Percentiles rank a stretch among this genome's conserved stretches.
phyloP scores from a whole-genome alignment of 2,888 invertebrate species.

The Polyommatus icarus region DNA sequence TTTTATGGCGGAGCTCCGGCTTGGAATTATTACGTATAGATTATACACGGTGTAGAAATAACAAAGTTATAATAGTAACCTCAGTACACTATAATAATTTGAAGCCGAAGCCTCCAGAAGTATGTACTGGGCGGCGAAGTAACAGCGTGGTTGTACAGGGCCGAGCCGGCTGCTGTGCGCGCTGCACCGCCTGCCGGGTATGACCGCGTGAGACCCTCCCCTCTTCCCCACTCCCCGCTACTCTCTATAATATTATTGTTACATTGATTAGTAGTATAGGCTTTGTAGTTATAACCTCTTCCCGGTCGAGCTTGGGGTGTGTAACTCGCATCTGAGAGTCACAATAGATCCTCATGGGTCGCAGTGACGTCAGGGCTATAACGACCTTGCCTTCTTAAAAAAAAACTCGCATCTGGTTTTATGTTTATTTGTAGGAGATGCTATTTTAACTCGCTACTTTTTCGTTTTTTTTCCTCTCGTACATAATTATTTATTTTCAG shows the following conservation, averaged over 20 bases:
- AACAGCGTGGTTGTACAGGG: conserved; percentile 49
- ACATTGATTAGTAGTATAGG: not conserved
- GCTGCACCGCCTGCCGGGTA: conserved; percentile 74
- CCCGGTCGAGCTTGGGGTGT: not conserved
- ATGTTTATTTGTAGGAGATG: not conserved
- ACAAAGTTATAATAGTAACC: too few relatives aligned
- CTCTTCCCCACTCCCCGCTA: not conserved
- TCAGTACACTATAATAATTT: too few relatives aligned
- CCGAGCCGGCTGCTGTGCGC: conserved; percentile 72
- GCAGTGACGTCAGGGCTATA: too few relatives aligned
- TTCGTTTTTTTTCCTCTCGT: not conserved
- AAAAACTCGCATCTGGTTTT: not conserved
- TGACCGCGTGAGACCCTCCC: conserved; percentile 39
- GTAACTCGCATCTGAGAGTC: not conserved
- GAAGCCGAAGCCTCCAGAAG: too few relatives aligned
- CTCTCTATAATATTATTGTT: not conserved
- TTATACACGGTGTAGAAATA: too few relatives aligned
- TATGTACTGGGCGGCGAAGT: not conserved
- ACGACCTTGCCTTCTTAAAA: too few relatives aligned
- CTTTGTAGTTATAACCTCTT: not conserved
- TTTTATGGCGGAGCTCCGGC: not conserved
- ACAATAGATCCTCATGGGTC: too few relatives aligned
- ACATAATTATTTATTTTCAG: not conserved
- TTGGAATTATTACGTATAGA: not conserved
- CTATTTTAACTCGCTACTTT: not conserved